Conservation (phyloP, 2,797 vertebrate genomes). For the Alca torda region DNA sequence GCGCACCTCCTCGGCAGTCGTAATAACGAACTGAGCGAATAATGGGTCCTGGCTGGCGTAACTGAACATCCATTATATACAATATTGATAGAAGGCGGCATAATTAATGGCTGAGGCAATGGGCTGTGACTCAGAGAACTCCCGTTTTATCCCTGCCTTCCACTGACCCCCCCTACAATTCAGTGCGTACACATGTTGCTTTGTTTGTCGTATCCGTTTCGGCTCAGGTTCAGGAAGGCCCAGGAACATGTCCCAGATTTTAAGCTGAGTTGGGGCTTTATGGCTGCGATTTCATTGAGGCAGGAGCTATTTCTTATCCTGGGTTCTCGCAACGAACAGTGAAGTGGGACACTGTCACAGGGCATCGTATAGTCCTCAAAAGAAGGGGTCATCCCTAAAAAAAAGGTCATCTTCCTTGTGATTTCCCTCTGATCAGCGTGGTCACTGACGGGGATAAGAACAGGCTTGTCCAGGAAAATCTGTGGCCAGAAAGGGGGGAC, state of each 20-base stretch:
- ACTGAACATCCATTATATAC: not conserved
- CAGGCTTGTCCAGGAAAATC: not conserved
- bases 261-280: not conserved
- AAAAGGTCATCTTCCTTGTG: not conserved
- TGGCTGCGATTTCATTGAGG: not conserved
- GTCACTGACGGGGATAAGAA: not conserved
- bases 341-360: not conserved
- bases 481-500: rapidly evolving
- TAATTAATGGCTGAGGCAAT: not conserved
- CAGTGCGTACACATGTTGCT: not conserved
- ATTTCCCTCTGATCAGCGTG: not conserved
- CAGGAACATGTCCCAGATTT: not conserved
- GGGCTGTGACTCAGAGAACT: not conserved
- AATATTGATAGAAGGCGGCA: not conserved
- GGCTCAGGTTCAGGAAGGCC: not conserved
- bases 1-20: no score
- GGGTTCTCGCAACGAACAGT: not conserved
- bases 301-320: not conserved
- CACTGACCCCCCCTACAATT: not conserved
- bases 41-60: not conserved
- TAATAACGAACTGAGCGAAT: not conserved
- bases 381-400: not conserved
- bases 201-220: not conserved
- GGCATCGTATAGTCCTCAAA: not conserved
- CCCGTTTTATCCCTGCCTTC: not conserved